These are phyloP conservation scores for Tillus elongatus DNA, from an alignment of 2,888 invertebrate species.

Conservation along the genomic window DNA sequence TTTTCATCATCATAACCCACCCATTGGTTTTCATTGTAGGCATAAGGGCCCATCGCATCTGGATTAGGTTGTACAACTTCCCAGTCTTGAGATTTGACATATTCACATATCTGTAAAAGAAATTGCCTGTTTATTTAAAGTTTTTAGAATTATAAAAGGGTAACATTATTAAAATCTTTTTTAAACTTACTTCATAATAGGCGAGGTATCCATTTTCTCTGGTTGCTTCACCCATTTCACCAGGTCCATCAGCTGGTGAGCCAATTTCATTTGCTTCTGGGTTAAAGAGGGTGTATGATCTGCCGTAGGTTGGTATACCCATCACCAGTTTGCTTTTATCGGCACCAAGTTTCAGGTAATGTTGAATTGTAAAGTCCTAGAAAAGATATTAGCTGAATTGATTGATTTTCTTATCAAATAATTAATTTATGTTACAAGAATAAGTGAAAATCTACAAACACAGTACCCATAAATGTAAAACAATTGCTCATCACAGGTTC, in stretches of 20 bases:
- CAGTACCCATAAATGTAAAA: too few relatives aligned
- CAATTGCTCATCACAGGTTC: too few relatives aligned
- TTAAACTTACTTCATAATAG: conserved; percentile 69
- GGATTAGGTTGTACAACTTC: conserved; percentile 72
- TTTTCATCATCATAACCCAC: conserved; percentile 86
- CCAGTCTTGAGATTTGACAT: conserved; percentile 69
- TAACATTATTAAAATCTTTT: background rate
- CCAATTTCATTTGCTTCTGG: conserved; percentile 78
- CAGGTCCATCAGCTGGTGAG: conserved; percentile 82
- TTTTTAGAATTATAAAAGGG: background rate
- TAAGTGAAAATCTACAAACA: too few relatives aligned
- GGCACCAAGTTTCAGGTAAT: conserved; percentile 71
- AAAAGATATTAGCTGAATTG: conserved; percentile 20
- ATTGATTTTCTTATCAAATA: too few relatives aligned
- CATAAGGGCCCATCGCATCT: conserved; percentile 82
- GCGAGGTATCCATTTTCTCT: conserved; percentile 88
- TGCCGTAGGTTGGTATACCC: conserved; percentile 83
- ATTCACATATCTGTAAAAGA: conserved; percentile 69
- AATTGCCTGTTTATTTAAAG: background rate
- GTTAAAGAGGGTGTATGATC: conserved; percentile 82
- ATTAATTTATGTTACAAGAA: too few relatives aligned
- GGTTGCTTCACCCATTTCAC: conserved; percentile 83
- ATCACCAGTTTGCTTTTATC: conserved; percentile 70
- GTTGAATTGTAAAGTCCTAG: conserved; percentile 80
- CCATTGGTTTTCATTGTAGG: conserved; percentile 82